Percentiles rank a stretch among this genome's conserved stretches.
phyloP scores from a whole-genome alignment of 2,888 invertebrate species.

The Ectemnius cavifrons region DNA sequence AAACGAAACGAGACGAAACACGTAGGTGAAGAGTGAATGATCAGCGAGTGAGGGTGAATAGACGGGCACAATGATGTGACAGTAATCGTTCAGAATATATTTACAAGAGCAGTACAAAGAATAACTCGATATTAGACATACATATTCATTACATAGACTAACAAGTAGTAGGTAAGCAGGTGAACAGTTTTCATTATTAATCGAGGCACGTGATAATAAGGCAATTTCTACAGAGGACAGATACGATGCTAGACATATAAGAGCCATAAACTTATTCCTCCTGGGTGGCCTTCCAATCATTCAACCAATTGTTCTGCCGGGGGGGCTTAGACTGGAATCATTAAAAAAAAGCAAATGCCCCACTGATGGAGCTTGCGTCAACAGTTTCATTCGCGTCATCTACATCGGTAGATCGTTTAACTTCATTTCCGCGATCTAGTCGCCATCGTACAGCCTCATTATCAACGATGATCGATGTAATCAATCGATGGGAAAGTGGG shows the following conservation, averaged over 20 bases:
- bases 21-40: too few relatives aligned
- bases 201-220: slow-evolving; percentile 75
- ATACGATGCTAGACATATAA: slow-evolving; percentile 60
- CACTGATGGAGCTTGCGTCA: too few relatives aligned
- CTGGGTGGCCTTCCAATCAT: not conserved
- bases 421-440: too few relatives aligned
- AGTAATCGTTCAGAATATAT: slow-evolving; percentile 72
- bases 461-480: too few relatives aligned
- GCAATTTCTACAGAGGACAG: slow-evolving; percentile 72
- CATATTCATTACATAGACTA: slow-evolving; percentile 67
- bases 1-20: too few relatives aligned
- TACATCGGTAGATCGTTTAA: too few relatives aligned
- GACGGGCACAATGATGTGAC: slow-evolving; percentile 56
- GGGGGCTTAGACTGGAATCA: too few relatives aligned
- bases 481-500: too few relatives aligned
- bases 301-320: not conserved
- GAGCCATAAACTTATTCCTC: slow-evolving; percentile 23
- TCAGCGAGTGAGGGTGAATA: too few relatives aligned
- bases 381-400: too few relatives aligned
- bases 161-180: slow-evolving; percentile 70
- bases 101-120: slow-evolving; percentile 75
- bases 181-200: slow-evolving; percentile 73
- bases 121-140: slow-evolving; percentile 73
- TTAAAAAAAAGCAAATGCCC: too few relatives aligned
- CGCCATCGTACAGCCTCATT: too few relatives aligned